phyloP scores from a whole-genome alignment of 2,113 vertebrate genomes.

The Xiphias gladius region DNA sequence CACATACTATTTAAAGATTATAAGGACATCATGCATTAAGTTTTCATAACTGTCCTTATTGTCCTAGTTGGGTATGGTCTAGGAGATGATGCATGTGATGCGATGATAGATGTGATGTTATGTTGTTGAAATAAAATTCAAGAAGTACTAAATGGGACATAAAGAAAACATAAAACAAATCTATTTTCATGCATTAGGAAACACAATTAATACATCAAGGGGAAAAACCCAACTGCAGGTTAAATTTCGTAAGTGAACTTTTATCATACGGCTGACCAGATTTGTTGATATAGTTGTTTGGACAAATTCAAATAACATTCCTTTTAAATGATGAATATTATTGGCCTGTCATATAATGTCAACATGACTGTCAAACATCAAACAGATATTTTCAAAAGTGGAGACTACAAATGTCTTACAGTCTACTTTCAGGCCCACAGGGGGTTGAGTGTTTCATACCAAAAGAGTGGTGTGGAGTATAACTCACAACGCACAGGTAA shows the following conservation, averaged over 20 bases:
- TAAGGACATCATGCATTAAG: slow-evolving; percentile 22
- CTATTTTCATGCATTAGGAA: not conserved
- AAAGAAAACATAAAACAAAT: not conserved
- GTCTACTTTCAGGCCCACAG: no score
- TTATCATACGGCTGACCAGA: no score
- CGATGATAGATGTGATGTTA: not conserved
- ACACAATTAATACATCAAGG: not conserved
- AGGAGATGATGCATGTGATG: not conserved
- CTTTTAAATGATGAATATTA: no score
- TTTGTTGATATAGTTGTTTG: no score
- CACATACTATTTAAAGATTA: slow-evolving; percentile 8
- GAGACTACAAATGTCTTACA: no score
- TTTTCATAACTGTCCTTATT: slow-evolving; percentile 13
- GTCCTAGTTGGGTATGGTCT: not conserved
- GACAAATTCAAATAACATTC: no score
- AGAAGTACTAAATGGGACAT: not conserved
- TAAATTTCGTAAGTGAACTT: not conserved
- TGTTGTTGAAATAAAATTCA: not conserved
- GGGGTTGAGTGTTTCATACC: not conserved
- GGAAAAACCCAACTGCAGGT: not conserved
- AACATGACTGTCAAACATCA: not conserved
- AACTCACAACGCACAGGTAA: no score
- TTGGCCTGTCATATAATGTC: not conserved
- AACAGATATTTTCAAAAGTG: not conserved
- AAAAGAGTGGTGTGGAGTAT: not conserved